These are phyloP conservation scores for Oreochromis mossambicus DNA, from an alignment of 2,797 vertebrate species.

Conservation along the genomic window DNA sequence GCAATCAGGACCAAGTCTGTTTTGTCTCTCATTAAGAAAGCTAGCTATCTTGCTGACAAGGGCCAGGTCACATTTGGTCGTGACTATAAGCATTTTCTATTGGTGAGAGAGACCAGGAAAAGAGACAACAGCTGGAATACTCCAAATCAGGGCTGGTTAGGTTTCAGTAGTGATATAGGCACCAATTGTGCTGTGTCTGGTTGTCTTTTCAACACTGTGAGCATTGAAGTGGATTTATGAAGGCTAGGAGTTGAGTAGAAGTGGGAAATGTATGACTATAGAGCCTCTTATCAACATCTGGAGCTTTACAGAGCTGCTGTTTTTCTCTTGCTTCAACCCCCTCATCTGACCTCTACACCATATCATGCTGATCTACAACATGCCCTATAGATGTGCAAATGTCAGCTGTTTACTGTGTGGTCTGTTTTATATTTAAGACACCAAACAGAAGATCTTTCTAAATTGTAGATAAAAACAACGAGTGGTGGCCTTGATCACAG, in stretches of 20 bases:
- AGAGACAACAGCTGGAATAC: constrained; percentile 55
- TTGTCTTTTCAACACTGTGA: constrained; percentile 56
- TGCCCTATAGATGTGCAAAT: background rate
- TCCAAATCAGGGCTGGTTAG: constrained; percentile 28
- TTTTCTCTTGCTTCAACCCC: background rate
- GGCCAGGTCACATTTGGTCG: constrained; percentile 59
- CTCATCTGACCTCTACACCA: constrained; percentile 19
- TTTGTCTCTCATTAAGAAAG: constrained; percentile 70
- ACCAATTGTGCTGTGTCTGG: constrained; percentile 17
- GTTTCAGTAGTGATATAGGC: constrained; percentile 37
- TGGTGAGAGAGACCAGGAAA: constrained; percentile 27
- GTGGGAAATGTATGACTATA: constrained; percentile 1
- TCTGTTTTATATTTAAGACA: background rate
- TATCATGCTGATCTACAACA: background rate
- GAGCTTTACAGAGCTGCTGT: constrained; percentile 32
- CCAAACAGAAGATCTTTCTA: background rate
- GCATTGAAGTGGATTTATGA: constrained; percentile 57
- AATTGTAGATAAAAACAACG: background rate
- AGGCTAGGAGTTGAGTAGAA: constrained; percentile 24
- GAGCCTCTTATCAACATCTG: constrained; percentile 52
- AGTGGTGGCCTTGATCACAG: background rate
- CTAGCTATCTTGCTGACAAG: constrained; percentile 69
- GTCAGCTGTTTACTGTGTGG: background rate
- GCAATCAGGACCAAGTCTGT: constrained; percentile 68
- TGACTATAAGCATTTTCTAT: constrained; percentile 51